Evolutionary conservation across 2,888 invertebrate species (phyloP), one percentile per base, ranked within the genome.

Genomic region (Euplagia quadripunctaria): DNA sequence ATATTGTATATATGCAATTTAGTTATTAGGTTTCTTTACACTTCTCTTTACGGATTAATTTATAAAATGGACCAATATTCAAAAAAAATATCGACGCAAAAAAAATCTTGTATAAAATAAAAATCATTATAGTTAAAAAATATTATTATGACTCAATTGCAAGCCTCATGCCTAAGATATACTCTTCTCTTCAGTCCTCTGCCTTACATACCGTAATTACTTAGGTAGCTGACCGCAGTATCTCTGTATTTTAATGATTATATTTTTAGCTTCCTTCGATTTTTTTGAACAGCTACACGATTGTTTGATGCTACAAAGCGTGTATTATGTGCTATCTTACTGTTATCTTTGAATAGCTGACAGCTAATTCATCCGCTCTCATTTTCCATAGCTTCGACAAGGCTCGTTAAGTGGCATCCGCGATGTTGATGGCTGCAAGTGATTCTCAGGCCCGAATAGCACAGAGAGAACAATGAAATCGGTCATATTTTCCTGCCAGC

Each of bases 391-490:
- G 90, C 92, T 91, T 95, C 94, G 95, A 95, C 95, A 95, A 95
- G 95, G 90, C 94, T 95, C 95, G 95, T 95, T 96, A 94, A 94
- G 90, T 94, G 93, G 93, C 92, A 93, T 94, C 94, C 93, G 91
- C 89, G 92, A 89, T 91, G 94, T 93, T 94, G 95, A 95, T 95
- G 94, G 94, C 93, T 91, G 90, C 93, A 92, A 94, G 95, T 95
- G 95, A 95, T 95, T 95, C 95, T 94, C 93, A 93, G 92, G 91
- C 91, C 89, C 91, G 89, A 93, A 92, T 90, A 92, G 91, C 92
- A 86, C 87, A 86, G 88, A 86, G 89, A 92, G 93, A 95, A 96
- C 95, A 96, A 96, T 96, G 95, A 94, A 94, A 95, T 94, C 95
- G 93, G 94, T 94, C 94, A 95, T 94, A 95, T 94, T 94, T 94